Evolutionary conservation across 2,113 vertebrate genomes (phyloP).

Genomic region (Mus pahari): DNA sequence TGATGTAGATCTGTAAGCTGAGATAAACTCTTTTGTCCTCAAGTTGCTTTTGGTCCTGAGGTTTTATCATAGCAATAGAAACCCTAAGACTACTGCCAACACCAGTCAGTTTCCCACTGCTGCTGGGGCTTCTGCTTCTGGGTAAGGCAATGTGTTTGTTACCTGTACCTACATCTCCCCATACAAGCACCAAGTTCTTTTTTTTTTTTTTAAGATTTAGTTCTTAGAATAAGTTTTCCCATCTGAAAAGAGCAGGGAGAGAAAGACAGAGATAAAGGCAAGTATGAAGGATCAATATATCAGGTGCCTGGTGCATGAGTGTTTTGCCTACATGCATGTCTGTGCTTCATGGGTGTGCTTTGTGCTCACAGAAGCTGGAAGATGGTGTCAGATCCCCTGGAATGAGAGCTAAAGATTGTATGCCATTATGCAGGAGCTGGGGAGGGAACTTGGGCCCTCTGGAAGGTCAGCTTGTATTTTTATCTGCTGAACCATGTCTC

Average conservation of each 20-base stretch:
- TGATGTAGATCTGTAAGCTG: not conserved
- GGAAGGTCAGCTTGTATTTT: too few relatives aligned
- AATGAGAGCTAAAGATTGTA: too few relatives aligned
- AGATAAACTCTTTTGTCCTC: not conserved
- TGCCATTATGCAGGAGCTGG: too few relatives aligned
- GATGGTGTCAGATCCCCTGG: too few relatives aligned
- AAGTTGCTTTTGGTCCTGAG: not conserved
- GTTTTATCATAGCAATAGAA: not conserved
- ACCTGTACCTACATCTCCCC: not conserved
- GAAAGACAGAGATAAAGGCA: not conserved
- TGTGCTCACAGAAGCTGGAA: too few relatives aligned
- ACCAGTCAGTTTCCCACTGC: not conserved
- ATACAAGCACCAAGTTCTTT: not conserved
- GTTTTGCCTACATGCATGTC: too few relatives aligned
- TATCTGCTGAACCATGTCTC: too few relatives aligned
- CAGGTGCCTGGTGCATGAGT: not conserved
- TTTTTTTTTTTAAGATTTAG: too few relatives aligned
- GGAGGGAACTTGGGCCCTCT: too few relatives aligned
- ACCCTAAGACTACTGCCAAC: not conserved
- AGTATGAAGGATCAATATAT: not conserved
- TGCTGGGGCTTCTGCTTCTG: not conserved
- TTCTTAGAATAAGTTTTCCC: not conserved
- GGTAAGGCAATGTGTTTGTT: not conserved
- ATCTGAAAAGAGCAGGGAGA: not conserved
- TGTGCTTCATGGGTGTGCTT: too few relatives aligned